A percentile compares a stretch with the other conserved stretches of the same genome.
Evolutionary conservation across 2,888 invertebrate species (phyloP).

Genomic region (Campaea margaritaria): DNA sequence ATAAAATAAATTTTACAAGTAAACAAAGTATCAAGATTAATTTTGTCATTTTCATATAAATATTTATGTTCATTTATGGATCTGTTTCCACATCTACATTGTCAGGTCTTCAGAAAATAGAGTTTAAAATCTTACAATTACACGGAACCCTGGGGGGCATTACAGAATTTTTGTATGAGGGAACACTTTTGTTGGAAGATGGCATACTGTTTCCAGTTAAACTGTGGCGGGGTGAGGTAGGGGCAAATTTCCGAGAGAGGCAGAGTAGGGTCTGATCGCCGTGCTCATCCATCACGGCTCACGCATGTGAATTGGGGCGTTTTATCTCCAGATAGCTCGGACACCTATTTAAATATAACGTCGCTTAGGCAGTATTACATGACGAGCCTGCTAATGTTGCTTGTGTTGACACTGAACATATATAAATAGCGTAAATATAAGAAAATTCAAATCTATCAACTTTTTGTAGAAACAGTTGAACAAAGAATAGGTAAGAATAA

Average conservation of each 20-base stretch:
- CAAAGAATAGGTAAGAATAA: too few species aligned
- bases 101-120: too few species aligned
- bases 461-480: too few species aligned
- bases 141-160: too few species aligned
- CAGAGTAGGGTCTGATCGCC: constrained; percentile 82
- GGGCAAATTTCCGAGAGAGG: constrained; percentile 80
- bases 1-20: too few species aligned
- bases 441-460: too few species aligned
- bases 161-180: too few species aligned
- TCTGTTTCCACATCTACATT: too few species aligned
- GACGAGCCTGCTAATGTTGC: constrained; percentile 26
- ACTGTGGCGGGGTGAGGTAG: constrained; percentile 55
- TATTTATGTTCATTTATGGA: too few species aligned
- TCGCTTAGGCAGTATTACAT: constrained; percentile 64
- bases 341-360: constrained; percentile 83
- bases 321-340: constrained; percentile 83
- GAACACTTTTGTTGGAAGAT: neutral
- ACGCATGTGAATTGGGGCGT: constrained; percentile 85
- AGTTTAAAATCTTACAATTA: too few species aligned
- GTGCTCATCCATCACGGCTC: constrained; percentile 84
- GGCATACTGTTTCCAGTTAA: neutral
- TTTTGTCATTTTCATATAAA: too few species aligned
- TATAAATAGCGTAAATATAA: neutral
- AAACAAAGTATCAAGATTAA: too few species aligned
- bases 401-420: constrained; percentile 11